Evolutionary conservation across 2,888 invertebrate species (phyloP), one percentile per base, ranked within the genome.

Genomic region (Criorhina ranunculi): DNA sequence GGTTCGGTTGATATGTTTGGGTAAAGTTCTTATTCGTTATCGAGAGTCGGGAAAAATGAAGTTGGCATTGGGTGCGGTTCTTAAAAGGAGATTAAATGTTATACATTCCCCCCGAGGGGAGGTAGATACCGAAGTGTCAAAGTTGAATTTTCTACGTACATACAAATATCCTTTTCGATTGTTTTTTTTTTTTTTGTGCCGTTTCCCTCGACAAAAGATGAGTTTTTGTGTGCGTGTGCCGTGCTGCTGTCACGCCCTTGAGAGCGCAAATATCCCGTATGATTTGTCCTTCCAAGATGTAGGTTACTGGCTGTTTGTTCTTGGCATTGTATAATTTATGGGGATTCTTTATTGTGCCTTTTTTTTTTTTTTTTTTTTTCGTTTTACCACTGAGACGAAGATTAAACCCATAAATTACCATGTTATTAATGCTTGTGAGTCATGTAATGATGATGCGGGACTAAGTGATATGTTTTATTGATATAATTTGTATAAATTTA

Each of bases 371-470:
- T n/a, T n/a, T n/a, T n/a, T n/a, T n/a, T n/a, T n/a, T n/a, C n/a
- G n/a, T n/a, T 57, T 49, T 49, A 44, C 64, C 33, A 66, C 24
- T 57, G 37, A 46, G 35, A 35, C 24, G 44, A 66, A 64, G 46
- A 66, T 75, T 64, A 57, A 66, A 66, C 46, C 66, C 46, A 75
- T 75, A 75, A 75, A 75, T 75, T 75, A 66, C 24, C 75, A 64
- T 66, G 44, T 64, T 46, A 64, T 64, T 75, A 53, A 64, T 37
- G 55, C 44, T 33, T 33, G 24, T 64, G 75, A 55, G 44, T 55
- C 75, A 64, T 64, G 42, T 55, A 55, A 55, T 35, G n/a, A 64
- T 35, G 64, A 64, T 46, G 46, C 19, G 46, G 31, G 53, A 17
- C 73, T 73, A 53, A 73, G 40, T 55, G 67, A 53, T 55, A 44